These are phyloP conservation scores for Synaphobranchus kaupii DNA, from an alignment of 2,797 vertebrate genomes.

Conservation along the genomic window DNA sequence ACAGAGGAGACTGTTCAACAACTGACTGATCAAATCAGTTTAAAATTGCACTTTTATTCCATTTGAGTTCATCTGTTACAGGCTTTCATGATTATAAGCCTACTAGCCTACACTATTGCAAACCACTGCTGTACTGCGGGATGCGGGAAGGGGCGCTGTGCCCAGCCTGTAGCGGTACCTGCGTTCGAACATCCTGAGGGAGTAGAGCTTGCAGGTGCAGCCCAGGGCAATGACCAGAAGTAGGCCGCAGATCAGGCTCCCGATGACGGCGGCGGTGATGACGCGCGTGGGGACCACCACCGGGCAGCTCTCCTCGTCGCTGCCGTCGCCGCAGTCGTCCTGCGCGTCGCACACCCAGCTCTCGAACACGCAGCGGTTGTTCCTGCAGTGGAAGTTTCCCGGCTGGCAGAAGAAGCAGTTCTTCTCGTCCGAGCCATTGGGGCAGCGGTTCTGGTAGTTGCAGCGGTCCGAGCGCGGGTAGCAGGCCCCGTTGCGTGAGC, in stretches of 20 bases:
- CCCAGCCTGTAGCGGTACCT: constrained; percentile 66
- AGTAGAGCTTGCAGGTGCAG: constrained; percentile 97
- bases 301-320: constrained; percentile 94
- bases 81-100: too few species aligned
- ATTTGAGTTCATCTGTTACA: too few species aligned
- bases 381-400: constrained; percentile 97
- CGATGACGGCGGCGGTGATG: constrained; percentile 95
- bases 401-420: constrained; percentile 98
- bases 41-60: too few species aligned
- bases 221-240: constrained; percentile 93
- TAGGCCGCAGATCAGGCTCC: constrained; percentile 92
- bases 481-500: constrained; percentile 91
- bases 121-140: too few species aligned
- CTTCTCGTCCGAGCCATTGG: constrained; percentile 95
- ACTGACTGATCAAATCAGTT: too few species aligned
- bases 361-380: constrained; percentile 97
- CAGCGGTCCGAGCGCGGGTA: constrained; percentile 98
- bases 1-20: too few species aligned
- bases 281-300: constrained; percentile 94
- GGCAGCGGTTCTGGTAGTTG: constrained; percentile 98
- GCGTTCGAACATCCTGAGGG: constrained; percentile 94
- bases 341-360: constrained; percentile 98
- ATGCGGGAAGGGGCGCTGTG: too few species aligned
- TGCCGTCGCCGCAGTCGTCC: constrained; percentile 96
- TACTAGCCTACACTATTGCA: too few species aligned